These are phyloP conservation scores for Lemur catta DNA, from an alignment of 2,797 vertebrate genomes.

Conservation along the genomic window DNA sequence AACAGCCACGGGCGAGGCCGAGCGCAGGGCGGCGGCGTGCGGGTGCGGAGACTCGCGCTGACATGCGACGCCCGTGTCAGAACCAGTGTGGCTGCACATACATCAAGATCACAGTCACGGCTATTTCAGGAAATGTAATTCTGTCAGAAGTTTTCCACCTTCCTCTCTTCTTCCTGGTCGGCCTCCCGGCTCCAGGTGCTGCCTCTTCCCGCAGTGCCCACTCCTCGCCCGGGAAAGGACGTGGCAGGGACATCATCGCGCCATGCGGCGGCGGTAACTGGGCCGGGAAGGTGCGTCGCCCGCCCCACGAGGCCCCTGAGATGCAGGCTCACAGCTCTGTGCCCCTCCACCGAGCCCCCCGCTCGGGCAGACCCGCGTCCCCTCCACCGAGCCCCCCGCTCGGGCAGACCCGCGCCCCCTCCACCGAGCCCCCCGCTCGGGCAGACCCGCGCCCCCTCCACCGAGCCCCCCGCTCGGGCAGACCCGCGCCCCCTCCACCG, in stretches of 20 bases:
- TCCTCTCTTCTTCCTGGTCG: background rate
- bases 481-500: too few relatives aligned
- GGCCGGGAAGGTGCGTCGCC: background rate
- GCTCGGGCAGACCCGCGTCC: background rate
- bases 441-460: too few relatives aligned
- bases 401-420: too few relatives aligned
- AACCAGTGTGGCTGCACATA: background rate
- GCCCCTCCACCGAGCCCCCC: background rate
- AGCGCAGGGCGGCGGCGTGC: background rate
- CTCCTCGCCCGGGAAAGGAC: background rate
- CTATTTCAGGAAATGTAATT: slow-evolving; percentile 7
- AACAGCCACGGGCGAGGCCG: background rate
- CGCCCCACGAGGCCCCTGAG: fast-evolving
- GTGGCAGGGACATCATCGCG: background rate
- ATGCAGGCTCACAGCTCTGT: fast-evolving
- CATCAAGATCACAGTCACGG: background rate
- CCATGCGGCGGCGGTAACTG: fast-evolving
- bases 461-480: too few relatives aligned
- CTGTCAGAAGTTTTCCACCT: background rate
- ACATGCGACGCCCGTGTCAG: background rate
- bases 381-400: background rate
- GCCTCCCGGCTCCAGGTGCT: background rate
- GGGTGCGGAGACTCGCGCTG: background rate
- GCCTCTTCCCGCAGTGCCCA: background rate
- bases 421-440: too few relatives aligned